Base-by-base conservation (phyloP, 2,888 invertebrate species). In the Megaustenia siamemsis region DNA sequence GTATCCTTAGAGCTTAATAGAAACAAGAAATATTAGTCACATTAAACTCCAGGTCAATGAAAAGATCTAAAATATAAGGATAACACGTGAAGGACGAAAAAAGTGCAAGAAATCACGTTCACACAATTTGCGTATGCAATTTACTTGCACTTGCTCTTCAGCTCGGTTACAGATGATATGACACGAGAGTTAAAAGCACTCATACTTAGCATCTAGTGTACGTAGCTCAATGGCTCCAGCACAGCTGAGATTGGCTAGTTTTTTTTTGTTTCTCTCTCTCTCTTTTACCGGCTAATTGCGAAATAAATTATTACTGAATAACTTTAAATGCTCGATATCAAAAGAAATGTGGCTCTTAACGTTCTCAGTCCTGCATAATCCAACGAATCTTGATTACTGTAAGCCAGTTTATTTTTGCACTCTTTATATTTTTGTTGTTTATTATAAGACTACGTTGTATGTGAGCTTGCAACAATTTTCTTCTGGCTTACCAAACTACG, bases 271-370 rank as follows among this genome's bases (percentile, higher is more conserved):
- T n/a, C n/a, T n/a, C n/a, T n/a, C n/a, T n/a, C n/a, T n/a, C n/a
- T n/a, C n/a, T n/a, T n/a, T n/a, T 21, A 10, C 69, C 40, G 8
- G 40, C 69, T 69, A 69, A 69, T 69, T 69, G 69, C 69, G 38
- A 69, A 69, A 40, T 69, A 40, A 24, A 38, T 24, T 8, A 5
- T 40, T 38, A 69, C 69, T 40, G 40, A 38, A 73, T 73, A 28
- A 73, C 71, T 73, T 73, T 4, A 45, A 45, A 73, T 45, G 71
- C 24, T n/a, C n/a, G 28, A 45, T 73, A 45, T n/a, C 40, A 28
- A 43, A 28, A 73, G 71, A 28, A n/a, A 28, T 0, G 28, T 1
- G 28, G n/a, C 71, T 45, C 71, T 73, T 73, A 12, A 45, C 71
- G 45, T 45, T 45, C 45, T 38, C 45, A 10, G 2, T n/a, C 69